Conservation (phyloP, 1,140 invertebrate genomes). For the Popillia japonica region DNA sequence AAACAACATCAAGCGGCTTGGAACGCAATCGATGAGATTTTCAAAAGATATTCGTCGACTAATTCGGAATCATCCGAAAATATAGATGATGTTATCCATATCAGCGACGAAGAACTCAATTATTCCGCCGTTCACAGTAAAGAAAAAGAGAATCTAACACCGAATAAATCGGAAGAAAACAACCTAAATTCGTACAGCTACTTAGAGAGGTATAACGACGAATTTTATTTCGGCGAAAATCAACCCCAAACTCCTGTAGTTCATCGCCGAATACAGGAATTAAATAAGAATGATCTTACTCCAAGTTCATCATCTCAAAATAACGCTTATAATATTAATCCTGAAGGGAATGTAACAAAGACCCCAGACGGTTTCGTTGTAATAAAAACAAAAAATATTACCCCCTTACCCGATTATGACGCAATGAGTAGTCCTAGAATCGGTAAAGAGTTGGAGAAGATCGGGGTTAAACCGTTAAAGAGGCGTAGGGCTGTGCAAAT, state of each 20-base stretch:
- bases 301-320: background rate
- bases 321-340: background rate
- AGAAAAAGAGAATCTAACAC: background rate
- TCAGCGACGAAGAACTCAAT: slow-evolving; percentile 56
- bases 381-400: slow-evolving; percentile 64
- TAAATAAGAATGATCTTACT: background rate
- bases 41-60: background rate
- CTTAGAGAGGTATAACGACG: background rate
- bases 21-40: background rate
- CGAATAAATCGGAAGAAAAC: background rate
- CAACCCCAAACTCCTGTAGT: background rate
- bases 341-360: background rate
- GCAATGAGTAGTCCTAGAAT: slow-evolving; percentile 64
- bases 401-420: slow-evolving; percentile 65
- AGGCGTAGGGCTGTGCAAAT: slow-evolving; percentile 56
- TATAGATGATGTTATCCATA: slow-evolving; percentile 37
- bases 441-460: slow-evolving; percentile 64
- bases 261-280: slow-evolving; percentile 19
- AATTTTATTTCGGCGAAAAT: background rate
- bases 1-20: background rate
- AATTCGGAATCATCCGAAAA: background rate
- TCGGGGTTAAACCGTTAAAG: slow-evolving; percentile 68
- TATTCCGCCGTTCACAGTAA: slow-evolving; percentile 49
- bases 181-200: background rate
- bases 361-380: slow-evolving; percentile 44